Evolutionary conservation across 1,140 invertebrate species (phyloP).

Genomic region (Eumaeus atala): DNA sequence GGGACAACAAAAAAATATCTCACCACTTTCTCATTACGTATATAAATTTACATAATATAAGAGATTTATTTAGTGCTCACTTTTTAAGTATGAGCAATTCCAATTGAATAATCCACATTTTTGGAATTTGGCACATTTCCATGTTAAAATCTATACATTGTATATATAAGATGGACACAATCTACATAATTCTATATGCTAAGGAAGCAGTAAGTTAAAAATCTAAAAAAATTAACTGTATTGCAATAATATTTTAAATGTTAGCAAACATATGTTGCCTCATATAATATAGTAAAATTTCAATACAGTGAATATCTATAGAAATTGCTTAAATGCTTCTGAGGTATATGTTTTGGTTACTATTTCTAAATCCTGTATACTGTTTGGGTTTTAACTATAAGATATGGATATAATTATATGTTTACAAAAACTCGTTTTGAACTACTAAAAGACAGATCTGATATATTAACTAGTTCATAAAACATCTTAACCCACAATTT

Average conservation of each 20-base stretch:
- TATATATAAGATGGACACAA: slow-evolving; percentile 33
- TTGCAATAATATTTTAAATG: background rate
- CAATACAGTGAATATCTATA: background rate
- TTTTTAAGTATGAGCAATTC: background rate
- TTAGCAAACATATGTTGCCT: background rate
- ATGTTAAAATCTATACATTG: slow-evolving; percentile 13
- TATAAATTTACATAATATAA: slow-evolving; percentile 5
- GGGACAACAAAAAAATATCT: slow-evolving; percentile 4
- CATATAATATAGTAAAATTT: background rate
- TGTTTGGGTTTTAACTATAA: slow-evolving; percentile 11
- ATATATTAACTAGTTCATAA: slow-evolving; percentile 5
- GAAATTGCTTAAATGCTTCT: slow-evolving; percentile 7
- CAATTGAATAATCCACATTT: slow-evolving; percentile 12
- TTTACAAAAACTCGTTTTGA: slow-evolving; percentile 11
- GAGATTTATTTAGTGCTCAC: slow-evolving; percentile 7
- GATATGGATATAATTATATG: background rate
- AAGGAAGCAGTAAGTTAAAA: slow-evolving; percentile 38
- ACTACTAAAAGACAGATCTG: slow-evolving; percentile 16
- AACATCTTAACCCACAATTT: slow-evolving; percentile 13
- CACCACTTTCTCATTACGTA: background rate
- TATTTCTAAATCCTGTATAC: slow-evolving; percentile 11
- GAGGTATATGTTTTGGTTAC: slow-evolving; percentile 14
- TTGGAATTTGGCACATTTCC: slow-evolving; percentile 54
- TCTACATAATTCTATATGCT: slow-evolving; percentile 44
- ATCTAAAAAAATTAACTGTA: slow-evolving; percentile 1